These are phyloP conservation scores for Rhinoderma darwinii DNA, from an alignment of 2,113 vertebrate genomes.

Conservation along the genomic window DNA sequence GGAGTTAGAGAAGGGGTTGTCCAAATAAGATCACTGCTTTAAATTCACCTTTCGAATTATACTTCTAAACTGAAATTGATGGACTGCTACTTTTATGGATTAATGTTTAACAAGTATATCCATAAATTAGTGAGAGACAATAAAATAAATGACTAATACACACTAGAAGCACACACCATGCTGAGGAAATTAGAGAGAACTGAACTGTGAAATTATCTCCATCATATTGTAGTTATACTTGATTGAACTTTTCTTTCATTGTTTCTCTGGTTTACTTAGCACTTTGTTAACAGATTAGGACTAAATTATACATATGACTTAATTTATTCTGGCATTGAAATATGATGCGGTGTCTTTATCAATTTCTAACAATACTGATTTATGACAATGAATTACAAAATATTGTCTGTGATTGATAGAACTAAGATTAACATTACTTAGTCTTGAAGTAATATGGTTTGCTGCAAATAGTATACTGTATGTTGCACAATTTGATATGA, in stretches of 20 bases:
- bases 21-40: too few species aligned
- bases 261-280: background rate
- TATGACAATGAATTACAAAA: background rate
- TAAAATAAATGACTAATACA: background rate
- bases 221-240: background rate
- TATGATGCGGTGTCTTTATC: background rate
- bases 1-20: too few species aligned
- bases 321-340: background rate
- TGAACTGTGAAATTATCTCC: slow-evolving; percentile 21
- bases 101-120: background rate
- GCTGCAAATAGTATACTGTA: background rate
- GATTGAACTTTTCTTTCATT: background rate
- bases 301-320: background rate
- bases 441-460: background rate
- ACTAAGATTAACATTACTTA: too few species aligned
- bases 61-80: too few species aligned
- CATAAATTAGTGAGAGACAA: background rate
- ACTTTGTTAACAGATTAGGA: background rate
- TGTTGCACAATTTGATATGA: background rate
- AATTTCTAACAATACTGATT: background rate
- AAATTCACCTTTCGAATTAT: too few species aligned
- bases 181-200: background rate
- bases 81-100: background rate
- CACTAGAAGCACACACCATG: background rate
- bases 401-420: background rate